Evolutionary conservation across 2,888 invertebrate species (phyloP).

Genomic region (Epirrita christyi): DNA sequence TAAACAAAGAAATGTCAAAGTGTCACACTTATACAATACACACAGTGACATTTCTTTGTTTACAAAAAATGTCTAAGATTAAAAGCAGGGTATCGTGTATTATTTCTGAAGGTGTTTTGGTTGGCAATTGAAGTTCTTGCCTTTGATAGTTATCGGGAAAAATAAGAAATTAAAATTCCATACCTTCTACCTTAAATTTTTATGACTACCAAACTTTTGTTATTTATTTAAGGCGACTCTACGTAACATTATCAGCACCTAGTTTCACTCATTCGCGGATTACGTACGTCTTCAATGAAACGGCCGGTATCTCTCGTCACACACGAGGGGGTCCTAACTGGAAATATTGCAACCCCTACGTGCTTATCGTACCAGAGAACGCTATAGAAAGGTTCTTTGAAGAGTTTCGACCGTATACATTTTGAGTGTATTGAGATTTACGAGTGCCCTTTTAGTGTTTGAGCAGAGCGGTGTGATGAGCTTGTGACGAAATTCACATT

Average conservation of each 20-base stretch:
- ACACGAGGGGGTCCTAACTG: slow-evolving; percentile 52
- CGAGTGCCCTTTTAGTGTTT: slow-evolving; percentile 62
- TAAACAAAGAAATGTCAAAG: too few species aligned
- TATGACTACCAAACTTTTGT: too few species aligned
- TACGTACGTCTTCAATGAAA: slow-evolving; percentile 50
- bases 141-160: too few species aligned
- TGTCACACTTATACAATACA: too few species aligned
- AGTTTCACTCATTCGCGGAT: slow-evolving; percentile 26
- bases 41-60: too few species aligned
- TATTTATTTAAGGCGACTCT: too few species aligned
- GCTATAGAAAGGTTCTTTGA: slow-evolving; percentile 66
- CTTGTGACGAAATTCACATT: slow-evolving; percentile 42
- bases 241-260: slow-evolving; percentile 1
- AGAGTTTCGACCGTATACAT: slow-evolving; percentile 64
- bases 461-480: slow-evolving; percentile 47
- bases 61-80: too few species aligned
- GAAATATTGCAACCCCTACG: slow-evolving; percentile 63
- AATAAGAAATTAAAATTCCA: too few species aligned
- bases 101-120: too few species aligned
- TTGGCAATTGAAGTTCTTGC: too few species aligned
- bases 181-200: too few species aligned
- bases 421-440: slow-evolving; percentile 71
- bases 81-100: too few species aligned
- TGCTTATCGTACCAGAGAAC: slow-evolving; percentile 66
- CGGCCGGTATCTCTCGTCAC: slow-evolving; percentile 55